phyloP scores from a whole-genome alignment of 2,113 vertebrate species.

The Haplotaxodon microlepis region DNA sequence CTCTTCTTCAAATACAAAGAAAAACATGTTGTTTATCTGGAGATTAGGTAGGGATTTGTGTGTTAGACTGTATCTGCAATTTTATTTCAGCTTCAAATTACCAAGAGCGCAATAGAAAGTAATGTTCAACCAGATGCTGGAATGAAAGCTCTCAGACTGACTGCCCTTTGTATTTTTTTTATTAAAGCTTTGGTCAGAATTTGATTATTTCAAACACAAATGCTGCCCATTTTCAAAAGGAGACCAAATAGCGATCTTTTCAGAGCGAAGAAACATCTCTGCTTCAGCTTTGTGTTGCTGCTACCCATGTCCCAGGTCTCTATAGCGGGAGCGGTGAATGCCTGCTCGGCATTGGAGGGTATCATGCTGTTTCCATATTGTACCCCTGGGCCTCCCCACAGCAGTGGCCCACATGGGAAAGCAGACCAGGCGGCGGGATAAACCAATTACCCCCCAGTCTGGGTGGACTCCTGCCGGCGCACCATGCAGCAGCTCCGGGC shows the following conservation, averaged over 20 bases:
- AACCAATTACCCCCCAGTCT: conserved; percentile 70
- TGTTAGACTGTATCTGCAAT: neutral
- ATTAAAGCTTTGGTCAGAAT: conserved; percentile 28
- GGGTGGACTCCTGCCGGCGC: conserved; percentile 61
- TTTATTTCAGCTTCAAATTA: neutral
- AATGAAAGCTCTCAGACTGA: neutral
- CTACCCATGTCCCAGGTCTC: neutral
- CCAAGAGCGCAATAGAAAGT: neutral
- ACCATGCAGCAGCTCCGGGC: conserved; percentile 22
- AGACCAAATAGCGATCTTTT: conserved; percentile 45
- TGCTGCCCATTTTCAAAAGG: conserved; percentile 3
- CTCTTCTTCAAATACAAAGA: neutral
- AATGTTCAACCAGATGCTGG: neutral
- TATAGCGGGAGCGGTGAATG: conserved; percentile 44
- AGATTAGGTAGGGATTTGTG: neutral
- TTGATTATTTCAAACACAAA: conserved; percentile 46
- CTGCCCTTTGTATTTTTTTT: conserved; percentile 26
- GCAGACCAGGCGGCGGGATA: conserved; percentile 61
- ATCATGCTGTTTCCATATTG: conserved; percentile 72
- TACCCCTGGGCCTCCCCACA: conserved; percentile 65
- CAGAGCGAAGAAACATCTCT: conserved; percentile 21
- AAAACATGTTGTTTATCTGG: neutral
- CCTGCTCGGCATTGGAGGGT: conserved; percentile 35
- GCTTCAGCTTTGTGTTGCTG: conserved; percentile 48
- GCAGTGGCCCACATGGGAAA: conserved; percentile 76